Percentiles rank a stretch among this genome's conserved stretches.
phyloP scores from a whole-genome alignment of 2,113 vertebrate species.

The Paratilapia polleni region DNA sequence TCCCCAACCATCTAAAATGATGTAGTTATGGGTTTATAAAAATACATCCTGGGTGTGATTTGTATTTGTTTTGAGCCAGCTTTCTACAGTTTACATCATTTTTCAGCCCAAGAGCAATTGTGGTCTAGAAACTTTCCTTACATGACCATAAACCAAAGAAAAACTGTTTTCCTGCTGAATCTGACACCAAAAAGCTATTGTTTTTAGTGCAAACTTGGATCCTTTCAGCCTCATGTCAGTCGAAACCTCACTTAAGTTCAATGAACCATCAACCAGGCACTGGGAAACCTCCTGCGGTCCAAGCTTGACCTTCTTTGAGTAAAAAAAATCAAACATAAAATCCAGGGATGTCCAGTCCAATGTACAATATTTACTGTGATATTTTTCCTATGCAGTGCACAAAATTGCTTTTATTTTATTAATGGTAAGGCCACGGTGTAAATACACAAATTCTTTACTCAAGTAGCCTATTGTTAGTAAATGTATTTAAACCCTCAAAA shows the following conservation, averaged over 20 bases:
- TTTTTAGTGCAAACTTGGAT: neutral
- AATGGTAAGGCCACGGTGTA: neutral
- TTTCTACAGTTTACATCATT: neutral
- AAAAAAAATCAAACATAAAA: neutral
- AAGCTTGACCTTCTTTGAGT: too few relatives aligned
- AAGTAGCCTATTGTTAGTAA: neutral
- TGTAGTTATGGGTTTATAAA: constrained; percentile 11
- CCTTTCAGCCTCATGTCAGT: neutral
- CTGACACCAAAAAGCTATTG: neutral
- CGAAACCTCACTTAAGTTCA: neutral
- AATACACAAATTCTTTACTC: neutral
- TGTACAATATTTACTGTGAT: neutral
- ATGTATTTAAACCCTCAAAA: neutral
- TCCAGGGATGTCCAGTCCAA: neutral
- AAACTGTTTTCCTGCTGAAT: neutral
- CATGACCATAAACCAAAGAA: neutral
- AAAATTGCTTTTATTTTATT: neutral
- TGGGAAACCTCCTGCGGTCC: neutral
- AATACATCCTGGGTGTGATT: constrained; percentile 31
- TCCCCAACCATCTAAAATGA: constrained; percentile 15
- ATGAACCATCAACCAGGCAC: neutral
- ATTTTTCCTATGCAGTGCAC: neutral
- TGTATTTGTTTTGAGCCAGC: neutral
- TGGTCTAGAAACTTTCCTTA: neutral
- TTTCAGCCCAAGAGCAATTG: neutral